phyloP scores from a whole-genome alignment of 53 echinoderm and acorn worm species.

The Holothuria leucospilota region DNA sequence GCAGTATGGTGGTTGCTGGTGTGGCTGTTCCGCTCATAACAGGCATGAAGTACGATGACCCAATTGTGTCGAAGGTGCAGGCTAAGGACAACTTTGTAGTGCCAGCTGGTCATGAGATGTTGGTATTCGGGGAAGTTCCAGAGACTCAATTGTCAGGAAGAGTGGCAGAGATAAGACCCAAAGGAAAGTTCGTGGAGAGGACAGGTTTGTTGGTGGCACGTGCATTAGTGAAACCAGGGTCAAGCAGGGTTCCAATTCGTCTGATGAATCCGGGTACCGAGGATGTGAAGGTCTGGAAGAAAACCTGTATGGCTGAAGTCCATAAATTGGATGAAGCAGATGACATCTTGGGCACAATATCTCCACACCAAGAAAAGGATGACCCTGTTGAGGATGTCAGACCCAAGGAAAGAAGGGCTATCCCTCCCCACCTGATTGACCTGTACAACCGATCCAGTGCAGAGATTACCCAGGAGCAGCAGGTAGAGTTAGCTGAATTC shows the following conservation, averaged over 20 bases:
- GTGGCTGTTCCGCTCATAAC: conserved; percentile 42
- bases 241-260: neutral
- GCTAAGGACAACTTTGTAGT: conserved; percentile 21
- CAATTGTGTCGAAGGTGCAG: conserved; percentile 35
- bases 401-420: neutral
- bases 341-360: neutral
- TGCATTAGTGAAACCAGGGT: neutral
- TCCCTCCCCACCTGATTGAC: too few species aligned
- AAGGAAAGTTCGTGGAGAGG: neutral
- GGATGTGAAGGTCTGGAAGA: neutral
- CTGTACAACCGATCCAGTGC: conserved; percentile 33
- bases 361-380: neutral
- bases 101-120: conserved; percentile 30
- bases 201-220: too few species aligned
- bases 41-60: conserved; percentile 11
- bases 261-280: neutral
- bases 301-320: neutral
- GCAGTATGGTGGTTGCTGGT: conserved; percentile 28
- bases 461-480: conserved; percentile 14
- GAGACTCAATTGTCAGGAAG: neutral
- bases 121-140: neutral
- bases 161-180: too few species aligned
- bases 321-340: neutral
- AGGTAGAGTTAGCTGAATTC: neutral
- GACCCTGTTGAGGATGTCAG: neutral